phyloP scores from a whole-genome alignment of 1,140 invertebrate species.

The Sycobia sp. region DNA sequence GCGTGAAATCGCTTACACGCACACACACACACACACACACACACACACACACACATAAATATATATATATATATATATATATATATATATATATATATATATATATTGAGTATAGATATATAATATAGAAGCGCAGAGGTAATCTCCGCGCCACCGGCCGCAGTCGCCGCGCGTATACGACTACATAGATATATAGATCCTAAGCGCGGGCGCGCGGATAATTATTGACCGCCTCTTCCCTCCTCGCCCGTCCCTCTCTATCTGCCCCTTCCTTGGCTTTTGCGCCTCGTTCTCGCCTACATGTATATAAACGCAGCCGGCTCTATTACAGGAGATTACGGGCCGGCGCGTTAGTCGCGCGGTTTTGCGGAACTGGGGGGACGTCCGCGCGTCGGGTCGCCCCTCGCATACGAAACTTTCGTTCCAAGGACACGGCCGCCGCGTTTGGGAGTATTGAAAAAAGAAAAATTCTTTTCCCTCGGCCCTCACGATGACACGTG shows the following conservation, averaged over 20 bases:
- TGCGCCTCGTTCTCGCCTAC: not conserved
- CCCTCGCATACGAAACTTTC: slow-evolving; percentile 5
- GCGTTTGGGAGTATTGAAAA: too few relatives aligned
- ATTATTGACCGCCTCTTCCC: slow-evolving; percentile 6
- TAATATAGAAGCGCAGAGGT: too few relatives aligned
- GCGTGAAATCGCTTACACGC: slow-evolving; percentile 31
- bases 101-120: slow-evolving; percentile 10
- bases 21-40: too few relatives aligned
- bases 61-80: too few relatives aligned
- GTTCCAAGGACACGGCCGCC: too few relatives aligned
- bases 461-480: too few relatives aligned
- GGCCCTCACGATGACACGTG: too few relatives aligned
- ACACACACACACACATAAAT: too few relatives aligned
- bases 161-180: not conserved
- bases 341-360: not conserved
- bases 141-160: slow-evolving; percentile 10
- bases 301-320: too few relatives aligned
- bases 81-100: too few relatives aligned
- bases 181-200: too few relatives aligned
- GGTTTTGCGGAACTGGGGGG: not conserved
- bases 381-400: too few relatives aligned
- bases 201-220: slow-evolving; percentile 21
- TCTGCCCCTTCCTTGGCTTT: not conserved
- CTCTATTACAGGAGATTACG: slow-evolving; percentile 15
- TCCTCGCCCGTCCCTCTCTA: not conserved